Conservation (phyloP, 1,140 invertebrate genomes). For the Anastrepha obliqua region DNA sequence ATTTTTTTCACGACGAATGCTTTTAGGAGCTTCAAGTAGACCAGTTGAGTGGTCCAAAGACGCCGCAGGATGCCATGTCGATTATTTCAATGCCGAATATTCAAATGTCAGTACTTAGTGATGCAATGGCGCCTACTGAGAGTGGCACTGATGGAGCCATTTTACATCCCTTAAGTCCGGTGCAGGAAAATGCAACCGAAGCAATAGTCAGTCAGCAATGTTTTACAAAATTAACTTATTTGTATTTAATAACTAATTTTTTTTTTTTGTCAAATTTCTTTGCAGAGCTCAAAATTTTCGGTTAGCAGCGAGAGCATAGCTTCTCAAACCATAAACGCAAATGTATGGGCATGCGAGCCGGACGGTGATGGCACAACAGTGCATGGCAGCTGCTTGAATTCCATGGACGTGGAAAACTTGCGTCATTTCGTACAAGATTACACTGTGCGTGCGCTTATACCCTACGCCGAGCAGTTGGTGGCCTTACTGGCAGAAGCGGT, state of each 20-base stretch:
- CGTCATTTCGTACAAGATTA: slow-evolving; percentile 92
- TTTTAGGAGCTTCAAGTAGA: slow-evolving; percentile 75
- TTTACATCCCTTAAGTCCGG: slow-evolving; percentile 81
- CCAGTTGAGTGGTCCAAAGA: slow-evolving; percentile 80
- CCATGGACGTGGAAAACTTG: slow-evolving; percentile 89
- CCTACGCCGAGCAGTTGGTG: slow-evolving; percentile 92
- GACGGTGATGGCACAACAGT: slow-evolving; percentile 74
- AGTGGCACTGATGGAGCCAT: slow-evolving; percentile 65
- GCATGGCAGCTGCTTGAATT: slow-evolving; percentile 85
- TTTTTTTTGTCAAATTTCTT: slow-evolving; percentile 34
- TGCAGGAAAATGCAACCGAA: slow-evolving; percentile 72
- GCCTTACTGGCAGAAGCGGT: slow-evolving; percentile 88
- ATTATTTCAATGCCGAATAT: slow-evolving; percentile 76
- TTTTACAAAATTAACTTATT: no score
- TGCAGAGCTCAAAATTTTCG: slow-evolving; percentile 71
- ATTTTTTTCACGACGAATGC: background rate
- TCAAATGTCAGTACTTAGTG: slow-evolving; percentile 67
- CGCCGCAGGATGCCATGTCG: slow-evolving; percentile 77
- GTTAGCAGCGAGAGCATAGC: slow-evolving; percentile 78
- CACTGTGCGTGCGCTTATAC: slow-evolving; percentile 88
- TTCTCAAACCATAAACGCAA: slow-evolving; percentile 76
- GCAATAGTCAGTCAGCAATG: slow-evolving; percentile 62
- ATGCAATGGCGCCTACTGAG: slow-evolving; percentile 62
- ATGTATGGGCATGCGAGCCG: slow-evolving; percentile 75
- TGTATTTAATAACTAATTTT: background rate